These are phyloP conservation scores for Hirtodrosophila duncani DNA, from an alignment of 2,888 invertebrate genomes.

Conservation along the genomic window DNA sequence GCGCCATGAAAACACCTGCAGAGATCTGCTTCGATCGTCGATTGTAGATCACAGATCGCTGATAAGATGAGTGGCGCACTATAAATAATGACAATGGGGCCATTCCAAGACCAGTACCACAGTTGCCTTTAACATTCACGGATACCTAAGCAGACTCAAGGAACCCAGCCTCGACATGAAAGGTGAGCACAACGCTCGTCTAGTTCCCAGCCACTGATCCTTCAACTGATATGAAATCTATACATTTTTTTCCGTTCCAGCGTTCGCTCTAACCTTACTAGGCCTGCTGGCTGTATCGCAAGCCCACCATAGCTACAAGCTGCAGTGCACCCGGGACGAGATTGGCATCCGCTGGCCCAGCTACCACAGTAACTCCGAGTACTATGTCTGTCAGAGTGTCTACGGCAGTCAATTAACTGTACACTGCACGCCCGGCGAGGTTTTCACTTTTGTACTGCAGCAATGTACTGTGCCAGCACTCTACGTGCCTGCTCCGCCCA, in stretches of 20 bases:
- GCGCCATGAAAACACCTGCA: too few species aligned
- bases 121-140: constrained; percentile 57
- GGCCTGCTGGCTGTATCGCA: constrained; percentile 57
- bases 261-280: constrained; percentile 62
- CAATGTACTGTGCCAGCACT: constrained; percentile 62
- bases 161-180: constrained; percentile 58
- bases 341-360: constrained; percentile 76
- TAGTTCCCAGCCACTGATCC: neutral
- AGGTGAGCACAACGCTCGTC: constrained; percentile 59
- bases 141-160: constrained; percentile 34
- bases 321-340: constrained; percentile 70
- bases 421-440: constrained; percentile 67
- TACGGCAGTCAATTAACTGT: constrained; percentile 56
- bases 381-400: constrained; percentile 65
- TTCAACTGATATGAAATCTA: neutral
- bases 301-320: constrained; percentile 53
- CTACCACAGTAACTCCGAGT: constrained; percentile 72
- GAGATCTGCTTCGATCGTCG: too few species aligned
- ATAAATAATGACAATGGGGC: constrained; percentile 64
- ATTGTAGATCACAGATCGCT: constrained; percentile 37
- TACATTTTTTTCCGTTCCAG: constrained; percentile 22
- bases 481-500: constrained; percentile 71
- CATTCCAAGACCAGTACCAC: constrained; percentile 58
- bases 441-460: constrained; percentile 75
- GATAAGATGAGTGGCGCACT: constrained; percentile 33